Conservation (phyloP, 2,113 vertebrate species). For the Orientallactaga bullata region DNA sequence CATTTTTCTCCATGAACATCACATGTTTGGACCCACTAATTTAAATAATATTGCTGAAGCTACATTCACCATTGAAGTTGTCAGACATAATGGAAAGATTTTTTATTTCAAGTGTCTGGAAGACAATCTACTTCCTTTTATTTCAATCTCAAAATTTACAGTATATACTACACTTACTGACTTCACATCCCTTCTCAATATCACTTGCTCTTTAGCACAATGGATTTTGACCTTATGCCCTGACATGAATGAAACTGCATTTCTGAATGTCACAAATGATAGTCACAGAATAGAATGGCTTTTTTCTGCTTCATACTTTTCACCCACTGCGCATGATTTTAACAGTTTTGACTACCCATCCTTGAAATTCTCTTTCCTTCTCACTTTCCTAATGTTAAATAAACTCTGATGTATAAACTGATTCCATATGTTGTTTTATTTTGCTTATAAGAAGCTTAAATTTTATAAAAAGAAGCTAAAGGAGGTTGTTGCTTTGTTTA, state of each 20-base stretch:
- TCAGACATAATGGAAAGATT: neutral
- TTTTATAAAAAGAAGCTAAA: constrained; percentile 13
- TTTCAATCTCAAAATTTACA: neutral
- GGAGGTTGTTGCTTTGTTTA: neutral
- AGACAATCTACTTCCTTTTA: neutral
- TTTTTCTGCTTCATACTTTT: constrained; percentile 7
- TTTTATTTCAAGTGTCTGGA: neutral
- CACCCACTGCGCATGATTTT: constrained; percentile 30
- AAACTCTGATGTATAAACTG: neutral
- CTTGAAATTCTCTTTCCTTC: constrained; percentile 67
- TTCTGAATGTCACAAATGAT: constrained; percentile 50
- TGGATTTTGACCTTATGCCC: constrained; percentile 34
- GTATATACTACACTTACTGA: neutral
- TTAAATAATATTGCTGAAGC: neutral
- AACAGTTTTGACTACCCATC: constrained; percentile 58
- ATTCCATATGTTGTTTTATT: constrained; percentile 41
- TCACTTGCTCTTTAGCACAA: neutral
- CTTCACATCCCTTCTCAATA: neutral
- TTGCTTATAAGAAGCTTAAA: constrained; percentile 43
- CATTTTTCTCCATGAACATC: neutral
- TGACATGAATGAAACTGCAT: constrained; percentile 5
- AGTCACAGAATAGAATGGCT: constrained; percentile 49
- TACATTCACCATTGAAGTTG: neutral
- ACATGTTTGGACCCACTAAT: neutral
- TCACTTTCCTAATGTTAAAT: constrained; percentile 29